A percentile compares a stretch with the other conserved stretches of the same genome.
Evolutionary conservation across 2,113 vertebrate species (phyloP).

Genomic region (Zootoca vivipara): DNA sequence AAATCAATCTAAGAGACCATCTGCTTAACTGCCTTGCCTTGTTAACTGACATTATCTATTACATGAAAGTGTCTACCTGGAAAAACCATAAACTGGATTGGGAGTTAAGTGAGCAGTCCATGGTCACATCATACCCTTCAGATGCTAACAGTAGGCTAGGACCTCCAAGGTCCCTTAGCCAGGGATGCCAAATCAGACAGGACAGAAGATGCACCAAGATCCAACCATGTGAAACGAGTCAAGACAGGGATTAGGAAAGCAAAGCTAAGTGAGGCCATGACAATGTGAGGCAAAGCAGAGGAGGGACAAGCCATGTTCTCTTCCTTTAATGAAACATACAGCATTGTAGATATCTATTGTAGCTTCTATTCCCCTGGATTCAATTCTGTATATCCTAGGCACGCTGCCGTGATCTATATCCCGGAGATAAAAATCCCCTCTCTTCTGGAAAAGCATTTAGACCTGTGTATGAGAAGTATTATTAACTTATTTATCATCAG

Average conservation of each 20-base stretch:
- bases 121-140: no score
- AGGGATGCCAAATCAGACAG: neutral
- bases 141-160: neutral
- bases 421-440: neutral
- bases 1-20: no score
- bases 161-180: neutral
- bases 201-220: neutral
- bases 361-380: neutral
- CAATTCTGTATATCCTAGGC: neutral
- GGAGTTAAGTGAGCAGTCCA: no score
- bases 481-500: slow-evolving; percentile 13
- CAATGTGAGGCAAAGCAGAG: neutral
- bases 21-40: no score
- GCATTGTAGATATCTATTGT: neutral
- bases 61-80: no score
- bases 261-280: neutral
- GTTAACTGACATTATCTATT: no score
- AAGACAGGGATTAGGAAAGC: neutral
- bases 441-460: neutral
- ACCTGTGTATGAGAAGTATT: neutral
- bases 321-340: neutral
- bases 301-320: neutral
- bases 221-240: neutral
- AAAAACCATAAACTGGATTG: no score
- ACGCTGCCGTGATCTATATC: neutral